A percentile compares a stretch with the other conserved stretches of the same genome.
Evolutionary conservation across 2,113 vertebrate genomes (phyloP).

Genomic region (Thalassoma bifasciatum): DNA sequence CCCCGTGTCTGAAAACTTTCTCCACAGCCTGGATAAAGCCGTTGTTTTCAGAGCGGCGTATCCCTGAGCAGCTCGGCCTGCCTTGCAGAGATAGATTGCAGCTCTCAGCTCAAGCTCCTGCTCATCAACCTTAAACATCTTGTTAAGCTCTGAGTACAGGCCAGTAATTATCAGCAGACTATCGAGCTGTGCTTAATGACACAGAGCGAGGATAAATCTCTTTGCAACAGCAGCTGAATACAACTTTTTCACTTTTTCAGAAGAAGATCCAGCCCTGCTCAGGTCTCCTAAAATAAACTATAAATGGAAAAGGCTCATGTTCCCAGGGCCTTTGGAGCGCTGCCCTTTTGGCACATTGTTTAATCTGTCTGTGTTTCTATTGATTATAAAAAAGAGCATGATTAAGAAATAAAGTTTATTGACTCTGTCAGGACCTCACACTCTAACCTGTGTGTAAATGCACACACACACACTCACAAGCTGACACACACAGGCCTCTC

Average conservation of each 20-base stretch:
- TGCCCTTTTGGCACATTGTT: neutral
- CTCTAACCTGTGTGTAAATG: neutral
- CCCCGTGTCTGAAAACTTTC: too few species aligned
- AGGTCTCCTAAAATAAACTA: neutral
- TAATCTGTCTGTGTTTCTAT: neutral
- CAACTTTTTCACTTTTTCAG: neutral
- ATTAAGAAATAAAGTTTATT: slow-evolving; percentile 8
- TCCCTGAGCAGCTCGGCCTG: too few species aligned
- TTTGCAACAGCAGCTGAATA: neutral
- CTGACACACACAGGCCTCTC: neutral
- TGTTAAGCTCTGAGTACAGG: too few species aligned
- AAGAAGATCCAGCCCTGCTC: neutral
- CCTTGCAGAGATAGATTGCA: too few species aligned
- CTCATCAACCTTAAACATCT: too few species aligned
- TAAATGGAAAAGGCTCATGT: neutral
- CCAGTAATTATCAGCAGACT: too few species aligned
- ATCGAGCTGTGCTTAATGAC: too few species aligned
- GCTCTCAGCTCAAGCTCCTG: too few species aligned
- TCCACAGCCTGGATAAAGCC: too few species aligned
- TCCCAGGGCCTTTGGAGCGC: neutral
- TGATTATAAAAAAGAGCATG: neutral
- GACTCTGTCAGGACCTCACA: neutral
- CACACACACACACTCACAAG: neutral
- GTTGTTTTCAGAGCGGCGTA: too few species aligned
- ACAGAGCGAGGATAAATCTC: neutral